These are phyloP conservation scores for Blomia tropicalis DNA, from an alignment of 2,888 invertebrate genomes.

Conservation along the genomic window DNA sequence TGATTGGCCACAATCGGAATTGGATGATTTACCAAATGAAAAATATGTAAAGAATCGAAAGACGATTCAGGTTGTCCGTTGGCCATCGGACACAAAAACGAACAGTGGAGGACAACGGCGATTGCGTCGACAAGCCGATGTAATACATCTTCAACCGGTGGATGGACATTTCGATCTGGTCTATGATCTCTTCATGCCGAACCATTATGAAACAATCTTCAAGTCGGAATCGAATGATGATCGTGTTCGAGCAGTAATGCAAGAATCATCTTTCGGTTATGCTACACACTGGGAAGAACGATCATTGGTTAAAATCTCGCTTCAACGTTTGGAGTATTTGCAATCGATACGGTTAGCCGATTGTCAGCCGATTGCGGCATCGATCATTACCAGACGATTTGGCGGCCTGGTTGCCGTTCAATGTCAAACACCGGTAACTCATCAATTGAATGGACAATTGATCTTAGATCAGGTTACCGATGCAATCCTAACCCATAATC, in stretches of 20 bases:
- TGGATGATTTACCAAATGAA: conserved; percentile 1
- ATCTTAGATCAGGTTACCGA: conserved; percentile 56
- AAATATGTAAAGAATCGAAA: conserved; percentile 30
- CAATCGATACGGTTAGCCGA: conserved; percentile 52
- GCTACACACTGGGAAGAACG: conserved; percentile 54
- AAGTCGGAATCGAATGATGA: background rate
- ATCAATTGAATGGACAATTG: conserved; percentile 48
- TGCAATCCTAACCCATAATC: conserved; percentile 47
- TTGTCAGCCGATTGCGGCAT: conserved; percentile 51
- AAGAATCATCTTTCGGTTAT: conserved; percentile 39
- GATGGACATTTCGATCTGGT: conserved; percentile 59
- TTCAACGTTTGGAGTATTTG: conserved; percentile 52
- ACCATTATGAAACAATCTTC: conserved; percentile 15
- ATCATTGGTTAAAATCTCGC: conserved; percentile 54
- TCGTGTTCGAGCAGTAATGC: conserved; percentile 8
- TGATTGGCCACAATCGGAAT: too few relatives aligned
- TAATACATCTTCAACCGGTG: conserved; percentile 53
- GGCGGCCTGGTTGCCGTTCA: conserved; percentile 53
- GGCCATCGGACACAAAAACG: conserved; percentile 46
- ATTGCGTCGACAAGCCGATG: conserved; percentile 32
- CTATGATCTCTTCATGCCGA: conserved; percentile 46
- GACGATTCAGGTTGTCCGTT: conserved; percentile 46
- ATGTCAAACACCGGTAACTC: conserved; percentile 50
- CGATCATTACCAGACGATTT: conserved; percentile 46
- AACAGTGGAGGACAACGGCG: background rate